Conservation (phyloP, 2,797 vertebrate genomes). For the Lerista edwardsae region DNA sequence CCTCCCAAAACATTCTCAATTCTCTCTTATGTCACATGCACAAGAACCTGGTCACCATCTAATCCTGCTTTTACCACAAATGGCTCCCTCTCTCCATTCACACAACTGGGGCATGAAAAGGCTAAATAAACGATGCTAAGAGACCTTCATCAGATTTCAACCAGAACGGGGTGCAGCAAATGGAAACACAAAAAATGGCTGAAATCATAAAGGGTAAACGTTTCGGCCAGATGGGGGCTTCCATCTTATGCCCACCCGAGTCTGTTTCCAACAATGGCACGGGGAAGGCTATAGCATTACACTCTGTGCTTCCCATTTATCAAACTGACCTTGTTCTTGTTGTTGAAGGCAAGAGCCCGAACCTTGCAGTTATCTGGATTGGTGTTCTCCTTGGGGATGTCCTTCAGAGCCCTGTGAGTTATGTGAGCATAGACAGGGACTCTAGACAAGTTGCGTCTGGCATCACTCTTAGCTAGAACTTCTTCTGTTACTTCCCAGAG, state of each 20-base stretch:
- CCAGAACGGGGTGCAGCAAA: too few species aligned
- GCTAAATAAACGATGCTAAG: too few species aligned
- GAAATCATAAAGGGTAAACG: too few species aligned
- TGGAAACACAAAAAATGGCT: too few species aligned
- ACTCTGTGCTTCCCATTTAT: background rate
- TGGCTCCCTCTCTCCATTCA: too few species aligned
- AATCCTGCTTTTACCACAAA: too few species aligned
- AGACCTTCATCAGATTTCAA: too few species aligned
- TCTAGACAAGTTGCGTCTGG: conserved; percentile 81
- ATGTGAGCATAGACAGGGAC: conserved; percentile 95
- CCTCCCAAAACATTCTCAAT: too few species aligned
- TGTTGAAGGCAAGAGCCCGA: conserved; percentile 96
- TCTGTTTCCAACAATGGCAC: background rate
- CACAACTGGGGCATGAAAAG: too few species aligned
- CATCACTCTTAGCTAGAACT: conserved; percentile 85
- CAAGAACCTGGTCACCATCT: too few species aligned
- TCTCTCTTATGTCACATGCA: too few species aligned
- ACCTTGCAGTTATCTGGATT: conserved; percentile 98
- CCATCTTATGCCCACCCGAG: background rate
- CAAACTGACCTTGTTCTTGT: conserved; percentile 88
- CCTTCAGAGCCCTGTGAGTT: conserved; percentile 92
- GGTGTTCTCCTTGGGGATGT: conserved; percentile 96
- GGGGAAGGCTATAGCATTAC: too few species aligned
- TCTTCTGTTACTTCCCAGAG: conserved; percentile 97
- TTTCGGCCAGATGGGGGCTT: background rate